Conservation (phyloP, 2,797 vertebrate species). For the Rhynchotus rufescens region DNA sequence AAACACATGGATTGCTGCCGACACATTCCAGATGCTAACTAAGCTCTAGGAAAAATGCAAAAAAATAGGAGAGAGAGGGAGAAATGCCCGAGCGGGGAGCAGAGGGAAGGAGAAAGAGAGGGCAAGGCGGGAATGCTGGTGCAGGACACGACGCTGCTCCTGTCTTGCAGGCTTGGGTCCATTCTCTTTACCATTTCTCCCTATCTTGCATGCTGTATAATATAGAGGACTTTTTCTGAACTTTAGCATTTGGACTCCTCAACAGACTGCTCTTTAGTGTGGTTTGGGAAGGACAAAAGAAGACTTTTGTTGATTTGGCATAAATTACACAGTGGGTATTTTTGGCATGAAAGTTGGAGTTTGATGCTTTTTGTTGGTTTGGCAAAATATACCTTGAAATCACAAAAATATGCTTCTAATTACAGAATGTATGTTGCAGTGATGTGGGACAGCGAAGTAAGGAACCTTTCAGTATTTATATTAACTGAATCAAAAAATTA, state of each 20-base stretch:
- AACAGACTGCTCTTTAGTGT: slow-evolving; percentile 75
- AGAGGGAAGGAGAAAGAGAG: not conserved
- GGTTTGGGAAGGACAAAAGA: slow-evolving; percentile 73
- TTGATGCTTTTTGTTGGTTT: slow-evolving; percentile 80
- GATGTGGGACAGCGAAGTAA: slow-evolving; percentile 63
- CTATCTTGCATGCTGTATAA: not conserved
- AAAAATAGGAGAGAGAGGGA: not conserved
- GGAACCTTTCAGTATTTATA: slow-evolving; percentile 66
- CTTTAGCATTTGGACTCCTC: slow-evolving; percentile 73
- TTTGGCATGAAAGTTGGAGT: slow-evolving; percentile 75
- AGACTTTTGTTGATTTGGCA: slow-evolving; percentile 79
- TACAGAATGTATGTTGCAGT: slow-evolving; percentile 76
- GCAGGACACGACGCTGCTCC: not conserved
- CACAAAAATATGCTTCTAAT: slow-evolving; percentile 86
- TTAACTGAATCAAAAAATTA: slow-evolving; percentile 65
- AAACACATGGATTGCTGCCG: slow-evolving; percentile 63
- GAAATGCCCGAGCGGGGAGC: not conserved
- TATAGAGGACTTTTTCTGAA: slow-evolving; percentile 69
- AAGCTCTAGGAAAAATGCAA: not conserved
- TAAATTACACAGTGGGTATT: slow-evolving; percentile 83
- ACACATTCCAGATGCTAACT: slow-evolving; percentile 56
- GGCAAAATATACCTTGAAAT: slow-evolving; percentile 68
- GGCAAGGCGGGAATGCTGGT: not conserved
- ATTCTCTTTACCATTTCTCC: not conserved
- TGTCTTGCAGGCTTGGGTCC: not conserved